These are phyloP conservation scores for Diploptera punctata DNA, from an alignment of 2,888 invertebrate species.

Conservation along the genomic window DNA sequence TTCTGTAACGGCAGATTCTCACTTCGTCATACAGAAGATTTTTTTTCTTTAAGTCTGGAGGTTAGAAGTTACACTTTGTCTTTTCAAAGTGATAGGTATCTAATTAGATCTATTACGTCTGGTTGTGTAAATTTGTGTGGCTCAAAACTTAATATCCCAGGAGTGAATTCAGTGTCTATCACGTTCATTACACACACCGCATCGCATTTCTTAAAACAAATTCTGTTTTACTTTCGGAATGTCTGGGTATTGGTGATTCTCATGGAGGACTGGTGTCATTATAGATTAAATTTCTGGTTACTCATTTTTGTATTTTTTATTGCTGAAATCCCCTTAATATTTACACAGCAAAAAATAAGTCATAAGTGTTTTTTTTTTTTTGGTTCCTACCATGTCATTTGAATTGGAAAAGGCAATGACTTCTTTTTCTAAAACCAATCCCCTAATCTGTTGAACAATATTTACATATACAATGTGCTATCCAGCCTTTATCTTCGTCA, in stretches of 20 bases:
- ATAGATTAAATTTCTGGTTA: background rate
- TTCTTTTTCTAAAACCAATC: background rate
- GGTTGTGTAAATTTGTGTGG: too few relatives aligned
- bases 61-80: background rate
- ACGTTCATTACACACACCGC: too few relatives aligned
- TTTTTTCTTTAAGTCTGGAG: background rate
- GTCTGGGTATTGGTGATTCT: background rate
- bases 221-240: background rate
- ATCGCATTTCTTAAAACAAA: background rate
- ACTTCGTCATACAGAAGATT: background rate
- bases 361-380: background rate
- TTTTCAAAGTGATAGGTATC: too few relatives aligned
- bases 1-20: background rate
- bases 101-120: too few relatives aligned
- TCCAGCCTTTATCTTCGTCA: too few relatives aligned
- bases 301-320: background rate
- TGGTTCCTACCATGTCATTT: background rate
- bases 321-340: background rate
- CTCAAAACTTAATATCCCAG: too few relatives aligned
- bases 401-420: background rate
- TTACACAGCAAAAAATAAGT: background rate
- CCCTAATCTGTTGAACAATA: too few relatives aligned
- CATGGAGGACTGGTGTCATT: background rate
- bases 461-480: too few relatives aligned
- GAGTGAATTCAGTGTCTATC: too few relatives aligned